phyloP scores from a whole-genome alignment of 1,140 invertebrate species.

The Physella acuta region DNA sequence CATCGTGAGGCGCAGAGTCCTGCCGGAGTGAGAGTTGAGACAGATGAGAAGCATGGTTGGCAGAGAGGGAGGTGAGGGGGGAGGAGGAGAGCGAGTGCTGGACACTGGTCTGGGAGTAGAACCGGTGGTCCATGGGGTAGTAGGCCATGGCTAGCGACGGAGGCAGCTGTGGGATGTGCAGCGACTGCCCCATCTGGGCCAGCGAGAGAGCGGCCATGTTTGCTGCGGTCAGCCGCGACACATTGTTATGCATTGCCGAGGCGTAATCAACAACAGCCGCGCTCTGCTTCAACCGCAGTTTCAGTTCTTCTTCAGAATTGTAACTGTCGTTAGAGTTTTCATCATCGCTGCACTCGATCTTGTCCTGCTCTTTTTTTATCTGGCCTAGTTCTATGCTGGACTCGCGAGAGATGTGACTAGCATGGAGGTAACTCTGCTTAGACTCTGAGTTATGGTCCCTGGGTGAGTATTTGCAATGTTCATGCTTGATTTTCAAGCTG shows the following conservation, averaged over 20 bases:
- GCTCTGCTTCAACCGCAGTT: slow-evolving; percentile 13
- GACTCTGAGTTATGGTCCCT: neutral
- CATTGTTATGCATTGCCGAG: slow-evolving; percentile 19
- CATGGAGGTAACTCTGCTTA: neutral
- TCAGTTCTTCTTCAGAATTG: slow-evolving; percentile 26
- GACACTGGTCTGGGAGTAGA: slow-evolving; percentile 42
- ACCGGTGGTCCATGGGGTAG: slow-evolving; percentile 51
- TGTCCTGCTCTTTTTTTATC: slow-evolving; percentile 22
- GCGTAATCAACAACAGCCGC: slow-evolving; percentile 9
- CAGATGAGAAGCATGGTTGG: slow-evolving; percentile 25
- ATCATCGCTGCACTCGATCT: neutral
- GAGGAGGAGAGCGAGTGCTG: slow-evolving; percentile 28
- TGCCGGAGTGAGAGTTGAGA: slow-evolving; percentile 17
- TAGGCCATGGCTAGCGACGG: slow-evolving; percentile 52
- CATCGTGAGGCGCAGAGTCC: neutral
- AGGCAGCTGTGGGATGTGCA: slow-evolving; percentile 51
- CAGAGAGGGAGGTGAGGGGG: slow-evolving; percentile 25
- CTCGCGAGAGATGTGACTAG: neutral
- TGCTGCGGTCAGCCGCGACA: slow-evolving; percentile 28
- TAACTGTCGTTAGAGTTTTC: slow-evolving; percentile 27
- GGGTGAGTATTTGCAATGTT: neutral
- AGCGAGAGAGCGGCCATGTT: slow-evolving; percentile 37
- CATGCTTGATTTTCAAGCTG: neutral
- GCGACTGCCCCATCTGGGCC: slow-evolving; percentile 37
- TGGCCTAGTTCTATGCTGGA: slow-evolving; percentile 12